Evolutionary conservation across 2,888 invertebrate species (phyloP).

Genomic region (Nymphalis polychloros): DNA sequence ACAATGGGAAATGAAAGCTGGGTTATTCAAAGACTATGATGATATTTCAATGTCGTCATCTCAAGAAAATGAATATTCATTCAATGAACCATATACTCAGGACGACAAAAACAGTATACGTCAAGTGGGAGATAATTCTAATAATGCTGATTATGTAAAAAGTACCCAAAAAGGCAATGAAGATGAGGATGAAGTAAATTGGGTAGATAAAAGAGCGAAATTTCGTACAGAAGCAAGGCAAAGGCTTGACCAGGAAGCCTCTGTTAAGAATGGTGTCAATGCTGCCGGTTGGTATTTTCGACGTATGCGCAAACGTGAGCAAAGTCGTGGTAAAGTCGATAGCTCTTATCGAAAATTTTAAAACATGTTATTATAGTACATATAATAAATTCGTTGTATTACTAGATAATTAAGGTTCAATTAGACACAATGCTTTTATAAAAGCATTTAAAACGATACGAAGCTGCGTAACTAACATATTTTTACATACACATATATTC

Average conservation of each 20-base stretch:
- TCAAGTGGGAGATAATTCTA: constrained; percentile 38
- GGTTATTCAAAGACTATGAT: constrained; percentile 69
- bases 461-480: background rate
- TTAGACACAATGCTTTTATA: constrained; percentile 12
- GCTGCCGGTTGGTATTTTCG: constrained; percentile 75
- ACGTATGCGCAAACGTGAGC: constrained; percentile 73
- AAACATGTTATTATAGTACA: constrained; percentile 54
- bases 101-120: constrained; percentile 46
- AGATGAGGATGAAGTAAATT: constrained; percentile 41
- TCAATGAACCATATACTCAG: constrained; percentile 50
- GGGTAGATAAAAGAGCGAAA: constrained; percentile 67
- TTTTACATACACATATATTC: too few relatives aligned
- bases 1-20: constrained; percentile 74
- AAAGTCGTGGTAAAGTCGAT: constrained; percentile 66
- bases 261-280: constrained; percentile 58
- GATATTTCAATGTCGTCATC: constrained; percentile 55
- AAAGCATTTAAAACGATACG: constrained; percentile 6
- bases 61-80: constrained; percentile 51
- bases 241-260: constrained; percentile 62
- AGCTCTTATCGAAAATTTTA: constrained; percentile 62
- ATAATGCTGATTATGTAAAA: constrained; percentile 39
- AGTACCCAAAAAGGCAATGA: constrained; percentile 29
- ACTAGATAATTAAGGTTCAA: constrained; percentile 7
- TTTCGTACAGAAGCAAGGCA: constrained; percentile 66
- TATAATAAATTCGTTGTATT: constrained; percentile 8